phyloP scores from a whole-genome alignment of 2,888 invertebrate genomes.

The Hemistola chrysoprasaria region DNA sequence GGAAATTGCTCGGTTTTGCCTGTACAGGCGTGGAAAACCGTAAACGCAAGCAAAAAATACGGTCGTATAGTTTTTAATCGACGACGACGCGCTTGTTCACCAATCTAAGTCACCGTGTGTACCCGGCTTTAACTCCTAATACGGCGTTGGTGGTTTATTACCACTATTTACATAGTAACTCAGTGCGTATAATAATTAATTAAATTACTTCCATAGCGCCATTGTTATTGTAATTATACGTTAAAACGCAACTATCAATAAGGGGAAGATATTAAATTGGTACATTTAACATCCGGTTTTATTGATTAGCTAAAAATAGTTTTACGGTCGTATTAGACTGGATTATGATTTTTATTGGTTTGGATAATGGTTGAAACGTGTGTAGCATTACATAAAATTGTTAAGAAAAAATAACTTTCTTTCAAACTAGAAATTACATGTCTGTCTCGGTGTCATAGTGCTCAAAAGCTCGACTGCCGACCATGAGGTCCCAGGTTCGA shows the following conservation, averaged over 20 bases:
- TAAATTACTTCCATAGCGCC: constrained; percentile 49
- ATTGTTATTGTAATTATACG: constrained; percentile 40
- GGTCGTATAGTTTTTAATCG: too few species aligned
- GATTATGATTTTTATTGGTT: constrained; percentile 3
- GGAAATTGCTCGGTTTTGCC: too few species aligned
- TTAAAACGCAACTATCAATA: constrained; percentile 24
- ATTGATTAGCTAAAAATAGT: constrained; percentile 23
- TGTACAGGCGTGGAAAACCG: too few species aligned
- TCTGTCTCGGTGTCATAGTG: too few species aligned
- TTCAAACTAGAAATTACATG: too few species aligned
- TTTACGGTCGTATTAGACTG: constrained; percentile 3
- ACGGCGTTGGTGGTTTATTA: constrained; percentile 51
- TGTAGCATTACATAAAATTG: too few species aligned
- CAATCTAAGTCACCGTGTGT: constrained; percentile 33
- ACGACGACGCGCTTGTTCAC: constrained; percentile 7
- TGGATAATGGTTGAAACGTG: constrained; percentile 1
- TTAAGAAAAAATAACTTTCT: too few species aligned
- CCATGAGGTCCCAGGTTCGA: too few species aligned
- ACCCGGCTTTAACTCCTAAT: constrained; percentile 32
- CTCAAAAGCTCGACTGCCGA: too few species aligned
- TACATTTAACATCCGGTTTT: constrained; percentile 18
- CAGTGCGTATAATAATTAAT: constrained; percentile 55
- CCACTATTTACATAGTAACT: constrained; percentile 56
- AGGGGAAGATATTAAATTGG: constrained; percentile 12
- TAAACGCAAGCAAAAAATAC: too few species aligned